A percentile compares a stretch with the other conserved stretches of the same genome.
Evolutionary conservation across 2,888 invertebrate genomes (phyloP).

Genomic region (Nemotelus nigrinus): DNA sequence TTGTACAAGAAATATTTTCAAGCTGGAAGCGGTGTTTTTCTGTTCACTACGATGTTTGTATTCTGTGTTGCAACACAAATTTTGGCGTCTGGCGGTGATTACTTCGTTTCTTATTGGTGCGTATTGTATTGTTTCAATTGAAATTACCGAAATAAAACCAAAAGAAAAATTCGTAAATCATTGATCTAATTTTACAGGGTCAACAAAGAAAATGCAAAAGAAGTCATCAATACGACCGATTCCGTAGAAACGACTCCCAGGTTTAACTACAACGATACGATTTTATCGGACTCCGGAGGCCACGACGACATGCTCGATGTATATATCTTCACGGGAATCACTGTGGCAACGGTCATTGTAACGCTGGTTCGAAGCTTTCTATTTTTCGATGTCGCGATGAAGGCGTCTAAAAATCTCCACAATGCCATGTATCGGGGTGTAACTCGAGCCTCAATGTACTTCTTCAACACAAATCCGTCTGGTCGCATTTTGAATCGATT

Average conservation of each 20-base stretch:
- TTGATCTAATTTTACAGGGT: constrained; percentile 2
- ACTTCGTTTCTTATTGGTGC: constrained; percentile 79
- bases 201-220: constrained; percentile 4
- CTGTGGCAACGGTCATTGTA: constrained; percentile 62
- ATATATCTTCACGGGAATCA: constrained; percentile 67
- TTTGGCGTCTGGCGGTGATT: constrained; percentile 79
- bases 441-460: constrained; percentile 82
- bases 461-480: constrained; percentile 89
- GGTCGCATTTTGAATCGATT: constrained; percentile 87
- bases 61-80: constrained; percentile 75
- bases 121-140: background rate
- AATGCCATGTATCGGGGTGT: constrained; percentile 86
- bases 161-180: too few species aligned
- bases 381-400: constrained; percentile 73
- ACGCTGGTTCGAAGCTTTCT: constrained; percentile 63
- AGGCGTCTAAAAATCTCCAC: constrained; percentile 81
- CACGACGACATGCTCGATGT: constrained; percentile 58
- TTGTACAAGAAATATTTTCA: constrained; percentile 76
- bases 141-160: too few species aligned
- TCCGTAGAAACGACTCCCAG: background rate
- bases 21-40: constrained; percentile 75
- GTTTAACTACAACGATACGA: background rate
- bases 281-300: background rate
- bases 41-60: constrained; percentile 70
- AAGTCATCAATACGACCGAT: background rate